Conservation (phyloP, 2,113 vertebrate species). For the Vidua chalybeata region DNA sequence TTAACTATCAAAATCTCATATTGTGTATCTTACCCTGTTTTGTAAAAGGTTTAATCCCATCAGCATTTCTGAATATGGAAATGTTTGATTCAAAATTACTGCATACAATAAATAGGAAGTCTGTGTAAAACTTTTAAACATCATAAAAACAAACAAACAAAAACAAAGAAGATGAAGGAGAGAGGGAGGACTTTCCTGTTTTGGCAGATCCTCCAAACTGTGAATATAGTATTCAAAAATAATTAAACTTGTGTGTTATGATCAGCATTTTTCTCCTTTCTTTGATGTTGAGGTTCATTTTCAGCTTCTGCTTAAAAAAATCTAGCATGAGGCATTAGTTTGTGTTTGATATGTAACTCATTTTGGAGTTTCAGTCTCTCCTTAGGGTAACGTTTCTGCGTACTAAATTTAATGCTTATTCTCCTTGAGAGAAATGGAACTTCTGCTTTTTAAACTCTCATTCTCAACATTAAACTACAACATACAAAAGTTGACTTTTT, state of each 20-base stretch:
- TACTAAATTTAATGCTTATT: background rate
- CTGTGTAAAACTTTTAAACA: background rate
- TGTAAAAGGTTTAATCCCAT: background rate
- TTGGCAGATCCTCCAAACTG: background rate
- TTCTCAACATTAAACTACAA: background rate
- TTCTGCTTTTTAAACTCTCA: background rate
- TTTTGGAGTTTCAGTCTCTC: background rate
- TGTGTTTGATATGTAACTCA: background rate
- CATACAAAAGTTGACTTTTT: background rate
- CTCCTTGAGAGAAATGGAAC: background rate
- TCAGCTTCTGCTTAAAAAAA: background rate
- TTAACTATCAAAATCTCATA: background rate
- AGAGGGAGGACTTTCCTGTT: background rate
- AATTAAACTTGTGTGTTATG: background rate
- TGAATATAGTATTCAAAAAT: background rate
- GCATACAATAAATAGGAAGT: background rate
- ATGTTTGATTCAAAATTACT: background rate
- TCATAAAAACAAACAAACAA: background rate
- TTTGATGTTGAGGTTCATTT: background rate
- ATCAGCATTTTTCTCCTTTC: background rate
- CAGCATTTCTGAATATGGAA: background rate
- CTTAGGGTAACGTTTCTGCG: background rate
- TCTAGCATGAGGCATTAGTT: background rate
- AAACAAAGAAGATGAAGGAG: accelerated
- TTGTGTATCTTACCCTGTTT: background rate